Evolutionary conservation across 2,797 vertebrate species (phyloP).

Genomic region (Lagodon rhomboides): DNA sequence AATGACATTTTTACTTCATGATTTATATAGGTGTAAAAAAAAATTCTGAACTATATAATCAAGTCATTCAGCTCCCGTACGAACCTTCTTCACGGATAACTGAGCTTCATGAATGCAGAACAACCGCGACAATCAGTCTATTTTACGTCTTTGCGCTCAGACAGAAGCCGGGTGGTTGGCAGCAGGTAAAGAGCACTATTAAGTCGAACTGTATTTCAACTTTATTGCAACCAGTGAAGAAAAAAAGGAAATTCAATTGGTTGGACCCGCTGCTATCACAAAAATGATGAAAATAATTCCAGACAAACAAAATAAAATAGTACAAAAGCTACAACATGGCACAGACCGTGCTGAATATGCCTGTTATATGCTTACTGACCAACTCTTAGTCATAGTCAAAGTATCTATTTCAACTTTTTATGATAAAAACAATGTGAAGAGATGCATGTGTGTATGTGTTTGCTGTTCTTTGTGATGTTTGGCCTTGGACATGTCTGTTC

Average conservation of each 20-base stretch:
- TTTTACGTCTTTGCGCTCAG: background rate
- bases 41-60: conserved; percentile 16
- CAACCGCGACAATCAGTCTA: background rate
- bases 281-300: conserved; percentile 1
- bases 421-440: no score
- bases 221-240: background rate
- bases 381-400: no score
- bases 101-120: conserved; percentile 16
- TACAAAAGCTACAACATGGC: background rate
- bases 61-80: conserved; percentile 1
- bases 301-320: background rate
- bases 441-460: background rate
- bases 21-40: conserved; percentile 31
- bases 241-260: background rate
- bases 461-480: background rate
- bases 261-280: background rate
- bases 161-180: background rate
- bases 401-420: no score
- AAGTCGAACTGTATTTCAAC: background rate
- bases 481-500: background rate
- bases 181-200: background rate
- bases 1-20: conserved; percentile 19
- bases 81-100: background rate
- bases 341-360: background rate
- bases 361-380: background rate